Evolutionary conservation across 2,888 invertebrate genomes (phyloP).

Genomic region (Sesamia inferens): DNA sequence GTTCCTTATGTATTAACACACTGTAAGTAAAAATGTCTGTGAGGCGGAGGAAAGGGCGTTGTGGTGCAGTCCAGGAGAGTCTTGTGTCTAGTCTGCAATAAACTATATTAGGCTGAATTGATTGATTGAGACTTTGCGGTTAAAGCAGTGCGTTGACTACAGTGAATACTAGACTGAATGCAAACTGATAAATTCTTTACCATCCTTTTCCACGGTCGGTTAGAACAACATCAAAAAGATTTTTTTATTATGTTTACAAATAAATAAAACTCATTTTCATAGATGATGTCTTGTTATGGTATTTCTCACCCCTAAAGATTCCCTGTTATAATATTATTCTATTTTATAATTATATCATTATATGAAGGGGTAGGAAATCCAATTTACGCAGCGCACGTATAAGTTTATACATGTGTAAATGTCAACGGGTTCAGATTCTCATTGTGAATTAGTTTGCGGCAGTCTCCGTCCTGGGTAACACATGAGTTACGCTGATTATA

Average conservation of each 20-base stretch:
- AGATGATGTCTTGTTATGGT: background rate
- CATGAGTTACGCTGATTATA: slow-evolving; percentile 43
- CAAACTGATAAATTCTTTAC: background rate
- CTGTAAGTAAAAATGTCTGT: too few species aligned
- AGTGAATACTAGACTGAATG: background rate
- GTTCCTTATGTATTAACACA: background rate
- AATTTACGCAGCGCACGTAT: slow-evolving; percentile 11
- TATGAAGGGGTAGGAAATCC: slow-evolving; percentile 23
- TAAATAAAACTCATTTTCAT: background rate
- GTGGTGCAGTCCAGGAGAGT: too few species aligned
- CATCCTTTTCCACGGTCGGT: too few species aligned
- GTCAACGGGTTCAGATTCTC: slow-evolving; percentile 43
- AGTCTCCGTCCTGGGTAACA: slow-evolving; percentile 18
- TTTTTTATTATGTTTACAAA: background rate
- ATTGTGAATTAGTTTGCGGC: slow-evolving; percentile 50
- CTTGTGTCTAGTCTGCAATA: too few species aligned
- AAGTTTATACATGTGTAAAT: slow-evolving; percentile 35
- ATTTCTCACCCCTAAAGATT: background rate
- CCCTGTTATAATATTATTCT: slow-evolving; percentile 27
- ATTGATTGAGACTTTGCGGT: too few species aligned
- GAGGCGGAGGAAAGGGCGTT: too few species aligned
- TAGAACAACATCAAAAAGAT: background rate
- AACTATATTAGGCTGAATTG: too few species aligned
- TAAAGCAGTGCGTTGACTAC: background rate
- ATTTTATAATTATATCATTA: slow-evolving; percentile 1